A percentile compares a stretch with the other conserved stretches of the same genome.
These are phyloP conservation scores for Melanaphis sacchari DNA, from an alignment of 1,140 invertebrate genomes.

Conservation along the genomic window DNA sequence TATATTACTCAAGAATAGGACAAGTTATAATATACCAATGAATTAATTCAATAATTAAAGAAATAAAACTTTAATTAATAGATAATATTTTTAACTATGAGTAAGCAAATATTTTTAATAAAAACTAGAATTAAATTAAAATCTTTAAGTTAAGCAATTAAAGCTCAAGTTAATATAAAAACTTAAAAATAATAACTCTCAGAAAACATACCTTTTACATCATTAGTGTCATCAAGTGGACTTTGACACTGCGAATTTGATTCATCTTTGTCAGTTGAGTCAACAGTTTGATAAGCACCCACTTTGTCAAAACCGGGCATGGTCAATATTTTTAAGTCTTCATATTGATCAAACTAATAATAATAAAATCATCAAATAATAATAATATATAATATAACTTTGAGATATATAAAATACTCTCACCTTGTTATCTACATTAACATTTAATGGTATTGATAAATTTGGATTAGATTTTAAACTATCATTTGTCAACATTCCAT, in stretches of 20 bases:
- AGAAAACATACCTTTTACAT: slow-evolving; percentile 22
- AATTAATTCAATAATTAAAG: no score
- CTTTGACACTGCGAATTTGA: background rate
- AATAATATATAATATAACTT: background rate
- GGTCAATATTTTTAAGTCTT: slow-evolving; percentile 50
- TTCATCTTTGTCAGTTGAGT: slow-evolving; percentile 30
- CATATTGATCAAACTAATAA: slow-evolving; percentile 27
- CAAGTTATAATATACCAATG: no score
- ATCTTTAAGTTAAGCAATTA: no score
- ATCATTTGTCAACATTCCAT: slow-evolving; percentile 53
- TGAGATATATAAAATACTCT: background rate
- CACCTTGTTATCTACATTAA: slow-evolving; percentile 44
- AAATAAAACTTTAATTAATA: no score
- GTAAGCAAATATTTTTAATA: no score
- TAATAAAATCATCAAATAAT: background rate
- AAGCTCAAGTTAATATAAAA: background rate
- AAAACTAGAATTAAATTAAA: no score
- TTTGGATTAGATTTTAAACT: slow-evolving; percentile 48
- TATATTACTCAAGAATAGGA: no score
- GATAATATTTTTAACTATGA: no score
- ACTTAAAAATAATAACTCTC: background rate
- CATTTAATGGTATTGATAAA: slow-evolving; percentile 48
- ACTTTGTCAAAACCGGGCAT: slow-evolving; percentile 57
- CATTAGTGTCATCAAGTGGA: slow-evolving; percentile 5
- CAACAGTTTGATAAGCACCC: slow-evolving; percentile 26